Base-by-base conservation (phyloP, 2,797 vertebrate species). In the Antrozous pallidus region DNA sequence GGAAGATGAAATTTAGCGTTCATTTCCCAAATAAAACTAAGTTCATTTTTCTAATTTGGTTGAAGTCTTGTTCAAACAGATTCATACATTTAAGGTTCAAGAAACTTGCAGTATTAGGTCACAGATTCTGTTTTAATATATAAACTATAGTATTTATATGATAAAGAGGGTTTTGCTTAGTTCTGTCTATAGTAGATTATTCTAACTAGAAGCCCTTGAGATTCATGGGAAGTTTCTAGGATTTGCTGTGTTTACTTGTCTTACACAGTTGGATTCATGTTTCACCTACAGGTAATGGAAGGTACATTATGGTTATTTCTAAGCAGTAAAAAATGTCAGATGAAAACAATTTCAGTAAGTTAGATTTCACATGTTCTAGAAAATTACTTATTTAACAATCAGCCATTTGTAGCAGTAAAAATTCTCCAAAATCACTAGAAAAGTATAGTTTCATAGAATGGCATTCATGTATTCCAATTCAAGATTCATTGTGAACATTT, bases 381-480 rank as follows among this genome's bases (percentile, higher is more conserved):
- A 95, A 94, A 94, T 89, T 67, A 80, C 88, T 91, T 96, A 14
- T 96, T 38, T 96, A 94, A 84, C 67, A 80, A 61, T 96, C 51
- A 79, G 56, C 13, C 12, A 94, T 92, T 95, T 95, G 93, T 92
- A 95, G 71, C 73, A 80, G 36, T 95, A 94, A 80, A 92, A 96
- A 51, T 92, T 18, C 16, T 78, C 56, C 40, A 58, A 77, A 95
- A 81, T 90, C 87, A 82, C 65, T 40, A 47, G 40, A 40, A 96
- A 96, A 94, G 51, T 61, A n/a, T 65, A 73, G 40, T 69, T 90
- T 94, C n/a, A 82, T 81, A 61, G 54, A 1, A 26, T 61, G 20
- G 28, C 1, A 70, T 69, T 73, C 22, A 54, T 40, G 20, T 73
- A 74, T 89, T 93, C 3, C 18, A 77, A 74, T 91, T 93, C 3